These are phyloP conservation scores for Vanessa tameamea DNA, from an alignment of 1,140 invertebrate species.

Conservation along the genomic window DNA sequence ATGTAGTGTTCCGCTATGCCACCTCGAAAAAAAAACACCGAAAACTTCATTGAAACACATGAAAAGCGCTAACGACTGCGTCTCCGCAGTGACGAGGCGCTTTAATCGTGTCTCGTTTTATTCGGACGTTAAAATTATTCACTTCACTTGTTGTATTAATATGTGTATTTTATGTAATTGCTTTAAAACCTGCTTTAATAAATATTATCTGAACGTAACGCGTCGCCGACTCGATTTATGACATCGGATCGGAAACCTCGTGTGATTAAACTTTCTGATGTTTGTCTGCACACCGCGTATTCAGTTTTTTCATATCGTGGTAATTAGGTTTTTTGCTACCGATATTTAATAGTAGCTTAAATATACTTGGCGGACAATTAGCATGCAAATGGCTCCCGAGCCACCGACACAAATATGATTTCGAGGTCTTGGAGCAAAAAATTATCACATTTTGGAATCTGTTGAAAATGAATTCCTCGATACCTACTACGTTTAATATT, in stretches of 20 bases:
- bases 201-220: conserved; percentile 1
- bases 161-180: conserved; percentile 20
- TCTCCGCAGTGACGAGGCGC: conserved; percentile 5
- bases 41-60: conserved; percentile 21
- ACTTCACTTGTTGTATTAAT: conserved; percentile 15
- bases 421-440: conserved; percentile 36
- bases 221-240: not conserved
- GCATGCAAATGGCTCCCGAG: conserved; percentile 35
- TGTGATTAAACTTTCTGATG: conserved; percentile 11
- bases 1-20: conserved; percentile 38
- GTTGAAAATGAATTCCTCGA: conserved; percentile 18
- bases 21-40: conserved; percentile 17
- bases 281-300: not conserved
- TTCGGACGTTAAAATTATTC: conserved; percentile 1
- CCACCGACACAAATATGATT: conserved; percentile 24
- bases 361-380: conserved; percentile 33
- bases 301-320: conserved; percentile 9
- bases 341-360: conserved; percentile 22
- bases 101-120: not conserved
- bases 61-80: conserved; percentile 22
- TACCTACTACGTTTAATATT: conserved; percentile 9
- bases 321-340: conserved; percentile 29
- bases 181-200: conserved; percentile 12
- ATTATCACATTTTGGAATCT: conserved; percentile 39
- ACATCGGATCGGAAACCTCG: conserved; percentile 15